Percentiles rank a stretch among this genome's conserved stretches.
phyloP scores from a whole-genome alignment of 1,140 invertebrate species.

The Drosophila tani region DNA sequence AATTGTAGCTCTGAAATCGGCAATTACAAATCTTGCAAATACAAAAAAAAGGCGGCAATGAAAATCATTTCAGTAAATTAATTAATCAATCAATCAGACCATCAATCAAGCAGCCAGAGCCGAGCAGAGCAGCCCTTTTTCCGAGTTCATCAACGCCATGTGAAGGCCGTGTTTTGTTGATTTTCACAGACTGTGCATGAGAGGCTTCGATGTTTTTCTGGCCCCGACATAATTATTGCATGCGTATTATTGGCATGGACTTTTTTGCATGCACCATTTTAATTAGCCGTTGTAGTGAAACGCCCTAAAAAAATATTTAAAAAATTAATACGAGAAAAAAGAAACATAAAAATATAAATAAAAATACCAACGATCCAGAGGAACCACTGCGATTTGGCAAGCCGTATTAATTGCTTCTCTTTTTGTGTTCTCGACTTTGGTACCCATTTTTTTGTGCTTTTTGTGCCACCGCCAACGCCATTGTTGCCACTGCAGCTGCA shows the following conservation, averaged over 20 bases:
- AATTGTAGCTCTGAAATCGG: neutral
- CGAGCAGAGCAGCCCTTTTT: neutral
- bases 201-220: conserved; percentile 17
- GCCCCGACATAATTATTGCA: conserved; percentile 32
- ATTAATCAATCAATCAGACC: conserved; percentile 38
- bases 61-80: conserved; percentile 35
- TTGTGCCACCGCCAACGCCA: conserved; percentile 7
- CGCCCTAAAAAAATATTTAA: conserved; percentile 15
- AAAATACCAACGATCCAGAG: conserved; percentile 25
- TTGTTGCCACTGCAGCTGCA: conserved; percentile 86
- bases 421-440: conserved; percentile 43
- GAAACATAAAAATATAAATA: conserved; percentile 23
- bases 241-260: conserved; percentile 74
- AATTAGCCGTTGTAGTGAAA: conserved; percentile 36
- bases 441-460: conserved; percentile 23
- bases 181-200: conserved; percentile 29
- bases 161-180: conserved; percentile 16
- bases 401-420: conserved; percentile 44
- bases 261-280: conserved; percentile 67
- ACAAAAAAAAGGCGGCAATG: neutral
- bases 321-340: conserved; percentile 7
- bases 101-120: conserved; percentile 33
- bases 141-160: conserved; percentile 25
- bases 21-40: neutral
- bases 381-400: conserved; percentile 35